phyloP scores from a whole-genome alignment of 2,888 invertebrate genomes.

The Morpho deidamia region DNA sequence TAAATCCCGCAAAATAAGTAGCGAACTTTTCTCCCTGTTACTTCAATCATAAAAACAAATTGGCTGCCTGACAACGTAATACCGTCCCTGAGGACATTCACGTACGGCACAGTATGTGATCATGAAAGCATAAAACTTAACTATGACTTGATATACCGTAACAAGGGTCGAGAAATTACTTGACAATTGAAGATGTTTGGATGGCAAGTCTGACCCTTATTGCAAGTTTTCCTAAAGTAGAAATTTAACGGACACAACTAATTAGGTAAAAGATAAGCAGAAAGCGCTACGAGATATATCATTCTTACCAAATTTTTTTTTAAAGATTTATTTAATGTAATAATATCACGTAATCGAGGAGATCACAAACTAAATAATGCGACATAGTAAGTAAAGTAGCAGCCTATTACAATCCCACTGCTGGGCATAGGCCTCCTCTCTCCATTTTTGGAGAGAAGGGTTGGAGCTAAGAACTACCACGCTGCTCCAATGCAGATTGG shows the following conservation, averaged over 20 bases:
- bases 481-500: no score
- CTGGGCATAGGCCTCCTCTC: no score
- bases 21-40: conserved; percentile 18
- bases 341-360: no score
- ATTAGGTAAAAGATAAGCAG: not conserved
- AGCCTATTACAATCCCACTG: no score
- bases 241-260: not conserved
- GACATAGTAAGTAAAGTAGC: no score
- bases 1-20: conserved; percentile 8
- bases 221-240: conserved; percentile 1
- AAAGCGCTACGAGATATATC: no score
- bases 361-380: no score
- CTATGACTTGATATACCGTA: conserved; percentile 45
- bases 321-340: no score
- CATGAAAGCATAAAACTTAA: conserved; percentile 37
- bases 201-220: conserved; percentile 23
- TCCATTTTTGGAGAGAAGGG: no score
- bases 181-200: conserved; percentile 24
- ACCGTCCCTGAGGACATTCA: conserved; percentile 45
- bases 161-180: conserved; percentile 40
- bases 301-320: no score
- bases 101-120: conserved; percentile 18
- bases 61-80: conserved; percentile 62
- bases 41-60: conserved; percentile 58
- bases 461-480: no score